A percentile compares a stretch with the other conserved stretches of the same genome.
Evolutionary conservation across 2,113 vertebrate genomes (phyloP).

Genomic region (Chauna torquata): DNA sequence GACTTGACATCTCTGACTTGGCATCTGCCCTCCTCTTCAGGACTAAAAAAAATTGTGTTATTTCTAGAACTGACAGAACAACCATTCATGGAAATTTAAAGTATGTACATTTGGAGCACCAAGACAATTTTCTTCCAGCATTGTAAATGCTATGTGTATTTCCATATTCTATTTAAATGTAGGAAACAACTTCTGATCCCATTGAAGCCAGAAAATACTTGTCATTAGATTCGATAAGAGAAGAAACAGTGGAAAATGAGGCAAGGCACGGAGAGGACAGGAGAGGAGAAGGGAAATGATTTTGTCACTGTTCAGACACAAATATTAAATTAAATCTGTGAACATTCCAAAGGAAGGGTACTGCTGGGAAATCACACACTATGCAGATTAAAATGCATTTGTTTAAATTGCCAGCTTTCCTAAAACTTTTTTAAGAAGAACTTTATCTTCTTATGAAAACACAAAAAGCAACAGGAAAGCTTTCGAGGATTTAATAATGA

Average conservation of each 20-base stretch:
- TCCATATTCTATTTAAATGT: background rate
- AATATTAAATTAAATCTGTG: background rate
- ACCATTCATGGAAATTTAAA: background rate
- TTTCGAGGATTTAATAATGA: background rate
- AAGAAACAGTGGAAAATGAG: background rate
- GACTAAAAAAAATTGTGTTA: background rate
- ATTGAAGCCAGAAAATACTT: background rate
- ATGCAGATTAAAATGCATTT: background rate
- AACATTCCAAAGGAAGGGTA: background rate
- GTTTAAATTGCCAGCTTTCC: background rate
- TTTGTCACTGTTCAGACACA: background rate
- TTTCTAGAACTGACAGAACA: background rate
- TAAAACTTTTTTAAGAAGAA: background rate
- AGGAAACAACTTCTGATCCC: background rate
- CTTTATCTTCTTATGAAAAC: background rate
- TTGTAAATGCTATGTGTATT: background rate
- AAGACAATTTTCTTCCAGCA: background rate
- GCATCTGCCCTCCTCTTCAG: background rate
- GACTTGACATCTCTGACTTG: rapidly evolving
- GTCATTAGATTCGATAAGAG: background rate
- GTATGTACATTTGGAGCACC: background rate
- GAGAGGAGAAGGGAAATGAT: background rate
- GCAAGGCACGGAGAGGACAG: background rate
- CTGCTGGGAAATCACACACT: background rate
- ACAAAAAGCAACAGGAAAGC: background rate